Base-by-base conservation (phyloP, 2,888 invertebrate genomes). In the Stenurella melanura region DNA sequence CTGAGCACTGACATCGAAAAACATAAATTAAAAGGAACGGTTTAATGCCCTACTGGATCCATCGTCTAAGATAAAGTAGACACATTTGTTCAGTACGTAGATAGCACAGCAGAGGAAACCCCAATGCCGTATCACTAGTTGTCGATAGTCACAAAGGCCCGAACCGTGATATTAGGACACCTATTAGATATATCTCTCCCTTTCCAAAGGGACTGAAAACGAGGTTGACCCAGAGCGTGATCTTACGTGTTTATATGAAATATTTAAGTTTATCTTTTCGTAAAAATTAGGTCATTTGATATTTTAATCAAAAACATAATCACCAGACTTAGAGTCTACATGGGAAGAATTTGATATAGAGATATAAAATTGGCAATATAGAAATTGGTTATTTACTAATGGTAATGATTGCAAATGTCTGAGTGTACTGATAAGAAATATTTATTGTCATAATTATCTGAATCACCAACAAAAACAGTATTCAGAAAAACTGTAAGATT, bases 121-220 rank as follows among this genome's bases (percentile, higher is more conserved):
- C 61, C 30, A 30, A 61, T 56, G 18, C 69, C 26, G 18, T 57
- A 69, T 69, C 69, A 57, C 57, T 57, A 69, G 34, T 57, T 57
- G 69, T 56, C 69, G 68, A 68, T 68, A 58, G 57, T 34, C 34
- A 57, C 69, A 67, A 67, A 26, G 26, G 67, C 50, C 19, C 17
- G 69, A 26, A 18, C 54, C 56, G 18, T 57, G 58, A 69, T 57
- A 69, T 58, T 67, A 57, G 56, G 69, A 26, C 17, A 69, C 57
- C 69, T 69, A 69, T 69, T 57, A 69, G 18, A 57, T 56, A 69
- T 61, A 61, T 61, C 61, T 61, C 61, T 30, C n/a, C 15, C n/a
- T 30, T 61, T 17, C 15, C 61, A 0, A 17, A 50, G 50, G 26
- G 34, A 30, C 17, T 61, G 34, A 61, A 61, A 61, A n/a, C 61